phyloP scores from a whole-genome alignment of 1,140 invertebrate species.

The Papilio polyxenes region DNA sequence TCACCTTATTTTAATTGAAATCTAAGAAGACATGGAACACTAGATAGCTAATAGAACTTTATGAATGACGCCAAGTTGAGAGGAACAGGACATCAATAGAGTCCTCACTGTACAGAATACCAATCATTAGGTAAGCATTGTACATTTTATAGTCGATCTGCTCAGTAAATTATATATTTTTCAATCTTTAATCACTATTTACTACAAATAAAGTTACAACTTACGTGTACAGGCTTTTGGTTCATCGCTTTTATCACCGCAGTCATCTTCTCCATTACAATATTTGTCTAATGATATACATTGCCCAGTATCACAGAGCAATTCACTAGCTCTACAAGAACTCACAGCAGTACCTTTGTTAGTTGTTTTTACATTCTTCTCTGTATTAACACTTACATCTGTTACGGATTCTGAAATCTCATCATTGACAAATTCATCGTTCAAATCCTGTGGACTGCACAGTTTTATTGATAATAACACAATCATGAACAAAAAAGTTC shows the following conservation, averaged over 20 bases:
- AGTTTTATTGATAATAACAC: conserved; percentile 71
- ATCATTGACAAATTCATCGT: conserved; percentile 69
- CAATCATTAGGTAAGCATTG: not conserved
- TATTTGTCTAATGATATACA: conserved; percentile 88
- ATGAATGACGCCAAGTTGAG: not conserved
- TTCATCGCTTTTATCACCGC: conserved; percentile 89
- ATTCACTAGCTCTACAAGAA: conserved; percentile 88
- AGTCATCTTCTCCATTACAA: conserved; percentile 90
- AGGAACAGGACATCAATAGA: not conserved
- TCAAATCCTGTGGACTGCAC: conserved; percentile 73
- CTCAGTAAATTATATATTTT: not conserved
- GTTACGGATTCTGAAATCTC: conserved; percentile 60
- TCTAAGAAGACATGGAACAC: not conserved
- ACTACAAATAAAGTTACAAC: conserved; percentile 64
- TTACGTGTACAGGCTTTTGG: conserved; percentile 89
- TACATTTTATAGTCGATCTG: not conserved
- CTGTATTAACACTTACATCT: conserved; percentile 54
- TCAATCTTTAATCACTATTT: not conserved
- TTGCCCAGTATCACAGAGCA: conserved; percentile 85
- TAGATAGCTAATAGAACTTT: not conserved
- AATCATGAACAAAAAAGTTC: conserved; percentile 73
- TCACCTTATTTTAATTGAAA: not conserved
- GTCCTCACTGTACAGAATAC: not conserved
- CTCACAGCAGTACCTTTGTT: conserved; percentile 50
- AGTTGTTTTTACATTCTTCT: conserved; percentile 60